Conservation (phyloP, 2,888 invertebrate species). For the Coelogynopora nodosa region DNA sequence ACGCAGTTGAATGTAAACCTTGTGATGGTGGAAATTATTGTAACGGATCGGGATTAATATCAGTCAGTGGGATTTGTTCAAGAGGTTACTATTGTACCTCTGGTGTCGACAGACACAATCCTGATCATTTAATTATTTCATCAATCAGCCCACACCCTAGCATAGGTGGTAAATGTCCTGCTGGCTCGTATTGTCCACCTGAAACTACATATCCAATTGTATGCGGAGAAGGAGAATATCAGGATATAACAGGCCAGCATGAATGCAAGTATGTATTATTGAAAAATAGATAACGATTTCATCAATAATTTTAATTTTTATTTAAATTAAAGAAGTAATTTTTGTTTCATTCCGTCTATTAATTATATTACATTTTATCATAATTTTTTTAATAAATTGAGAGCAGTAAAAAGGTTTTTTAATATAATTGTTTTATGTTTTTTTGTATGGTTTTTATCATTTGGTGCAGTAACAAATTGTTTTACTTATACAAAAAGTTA, state of each 20-base stretch:
- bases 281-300: not conserved
- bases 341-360: too few relatives aligned
- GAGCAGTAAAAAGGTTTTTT: too few relatives aligned
- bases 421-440: too few relatives aligned
- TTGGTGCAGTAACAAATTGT: too few relatives aligned
- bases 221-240: constrained; percentile 56
- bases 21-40: constrained; percentile 58
- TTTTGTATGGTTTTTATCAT: too few relatives aligned
- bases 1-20: constrained; percentile 52
- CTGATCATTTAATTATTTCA: too few relatives aligned
- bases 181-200: constrained; percentile 54
- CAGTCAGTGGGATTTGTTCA: constrained; percentile 53
- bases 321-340: not conserved
- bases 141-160: constrained; percentile 57
- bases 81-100: constrained; percentile 57
- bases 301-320: not conserved
- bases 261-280: constrained; percentile 49
- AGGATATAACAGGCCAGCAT: constrained; percentile 53
- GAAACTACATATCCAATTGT: constrained; percentile 53
- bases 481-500: too few relatives aligned
- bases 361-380: too few relatives aligned
- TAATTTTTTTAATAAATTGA: too few relatives aligned
- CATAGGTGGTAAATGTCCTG: constrained; percentile 55
- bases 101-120: constrained; percentile 54
- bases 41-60: constrained; percentile 48